A percentile compares a stretch with the other conserved stretches of the same genome.
Conservation (phyloP, 2,888 invertebrate species). For the Allygus modestus region DNA sequence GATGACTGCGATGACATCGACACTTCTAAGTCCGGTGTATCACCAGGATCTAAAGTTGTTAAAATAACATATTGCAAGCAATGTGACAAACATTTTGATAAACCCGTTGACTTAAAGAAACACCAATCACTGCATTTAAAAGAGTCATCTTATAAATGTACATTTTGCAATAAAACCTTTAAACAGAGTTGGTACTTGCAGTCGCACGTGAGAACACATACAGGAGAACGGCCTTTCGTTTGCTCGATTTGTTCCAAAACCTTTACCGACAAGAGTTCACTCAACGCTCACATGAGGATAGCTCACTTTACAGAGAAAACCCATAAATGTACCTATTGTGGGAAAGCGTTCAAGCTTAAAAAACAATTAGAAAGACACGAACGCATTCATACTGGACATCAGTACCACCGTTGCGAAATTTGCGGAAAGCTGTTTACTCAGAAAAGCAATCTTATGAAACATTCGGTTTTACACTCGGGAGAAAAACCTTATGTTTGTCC, state of each 20-base stretch:
- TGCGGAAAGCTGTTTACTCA: slow-evolving; percentile 59
- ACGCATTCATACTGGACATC: slow-evolving; percentile 61
- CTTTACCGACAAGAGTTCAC: slow-evolving; percentile 58
- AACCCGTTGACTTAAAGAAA: slow-evolving; percentile 59
- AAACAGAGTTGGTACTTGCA: slow-evolving; percentile 56
- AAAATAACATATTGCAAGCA: slow-evolving; percentile 59
- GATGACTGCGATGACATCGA: slow-evolving; percentile 38
- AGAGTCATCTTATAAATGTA: slow-evolving; percentile 39
- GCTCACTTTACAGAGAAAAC: slow-evolving; percentile 61
- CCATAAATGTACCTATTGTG: slow-evolving; percentile 58
- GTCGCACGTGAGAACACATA: slow-evolving; percentile 62
- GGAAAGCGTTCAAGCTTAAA: slow-evolving; percentile 59
- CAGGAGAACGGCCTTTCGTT: slow-evolving; percentile 59
- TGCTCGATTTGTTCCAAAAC: slow-evolving; percentile 54
- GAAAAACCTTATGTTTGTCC: slow-evolving; percentile 61
- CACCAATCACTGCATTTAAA: slow-evolving; percentile 40
- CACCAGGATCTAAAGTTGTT: slow-evolving; percentile 15
- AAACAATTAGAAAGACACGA: slow-evolving; percentile 61
- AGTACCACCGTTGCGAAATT: slow-evolving; percentile 59
- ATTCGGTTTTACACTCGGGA: slow-evolving; percentile 59
- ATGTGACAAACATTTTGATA: slow-evolving; percentile 62
- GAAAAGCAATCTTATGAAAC: slow-evolving; percentile 62
- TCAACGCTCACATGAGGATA: slow-evolving; percentile 60
- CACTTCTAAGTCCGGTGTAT: neutral
- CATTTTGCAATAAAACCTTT: slow-evolving; percentile 59